A percentile compares a stretch with the other conserved stretches of the same genome.
phyloP scores from a whole-genome alignment of 2,888 invertebrate species.

The Caenorhabditis drosophilae region DNA sequence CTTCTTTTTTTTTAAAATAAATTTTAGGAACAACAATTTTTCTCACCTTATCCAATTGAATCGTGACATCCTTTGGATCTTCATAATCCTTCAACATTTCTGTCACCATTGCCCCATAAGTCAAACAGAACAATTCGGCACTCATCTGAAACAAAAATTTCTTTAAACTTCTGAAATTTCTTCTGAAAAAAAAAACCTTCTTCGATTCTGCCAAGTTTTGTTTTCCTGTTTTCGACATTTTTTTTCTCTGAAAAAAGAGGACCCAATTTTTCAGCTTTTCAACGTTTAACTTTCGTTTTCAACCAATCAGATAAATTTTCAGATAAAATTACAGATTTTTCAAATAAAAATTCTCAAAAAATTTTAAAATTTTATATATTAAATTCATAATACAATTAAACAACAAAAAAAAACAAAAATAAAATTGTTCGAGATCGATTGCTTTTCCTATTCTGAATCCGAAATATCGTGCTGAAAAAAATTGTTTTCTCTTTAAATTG shows the following conservation, averaged over 20 bases:
- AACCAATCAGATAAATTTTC: too few species aligned
- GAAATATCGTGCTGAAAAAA: too few species aligned
- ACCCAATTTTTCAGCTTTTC: too few species aligned
- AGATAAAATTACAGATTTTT: too few species aligned
- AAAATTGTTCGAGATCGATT: conserved; percentile 11
- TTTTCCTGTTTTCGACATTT: conserved; percentile 48
- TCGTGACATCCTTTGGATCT: conserved; percentile 95
- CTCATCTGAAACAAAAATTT: conserved; percentile 52
- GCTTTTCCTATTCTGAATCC: too few species aligned
- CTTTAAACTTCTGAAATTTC: background rate
- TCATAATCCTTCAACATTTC: conserved; percentile 96
- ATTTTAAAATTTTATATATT: conserved; percentile 3
- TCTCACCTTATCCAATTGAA: conserved; percentile 83
- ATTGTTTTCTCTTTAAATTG: too few species aligned
- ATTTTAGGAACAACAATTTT: too few species aligned
- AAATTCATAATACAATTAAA: background rate
- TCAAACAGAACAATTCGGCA: conserved; percentile 87
- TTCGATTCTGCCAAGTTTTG: conserved; percentile 44
- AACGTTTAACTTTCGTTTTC: too few species aligned
- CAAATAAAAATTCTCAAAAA: background rate
- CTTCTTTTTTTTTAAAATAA: too few species aligned
- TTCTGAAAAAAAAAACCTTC: conserved; percentile 24
- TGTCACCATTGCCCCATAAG: conserved; percentile 95
- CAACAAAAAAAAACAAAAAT: conserved; percentile 5
- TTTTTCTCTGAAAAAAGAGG: background rate